A percentile compares a stretch with the other conserved stretches of the same genome.
phyloP scores from a whole-genome alignment of 2,888 invertebrate species.

The Acanthosepion esculentum region DNA sequence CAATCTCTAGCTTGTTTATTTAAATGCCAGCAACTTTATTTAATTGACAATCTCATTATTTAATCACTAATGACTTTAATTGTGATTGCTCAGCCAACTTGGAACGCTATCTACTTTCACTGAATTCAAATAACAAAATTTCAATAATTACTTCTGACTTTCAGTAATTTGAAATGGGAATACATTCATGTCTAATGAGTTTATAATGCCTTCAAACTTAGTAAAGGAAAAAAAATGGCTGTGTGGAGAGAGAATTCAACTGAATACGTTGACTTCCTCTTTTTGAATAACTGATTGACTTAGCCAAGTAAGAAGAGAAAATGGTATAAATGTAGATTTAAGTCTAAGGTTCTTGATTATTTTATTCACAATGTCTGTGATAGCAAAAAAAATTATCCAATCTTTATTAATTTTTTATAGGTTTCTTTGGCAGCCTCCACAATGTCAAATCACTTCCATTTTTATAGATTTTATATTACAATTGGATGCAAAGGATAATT shows the following conservation, averaged over 20 bases:
- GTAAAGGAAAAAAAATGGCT: neutral
- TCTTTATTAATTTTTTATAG: too few relatives aligned
- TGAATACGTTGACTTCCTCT: too few relatives aligned
- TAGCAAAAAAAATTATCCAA: too few relatives aligned
- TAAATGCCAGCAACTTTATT: slow-evolving; percentile 12
- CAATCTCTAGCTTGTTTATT: neutral
- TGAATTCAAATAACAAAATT: neutral
- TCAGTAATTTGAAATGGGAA: neutral
- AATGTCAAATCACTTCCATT: too few relatives aligned
- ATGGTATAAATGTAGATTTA: too few relatives aligned
- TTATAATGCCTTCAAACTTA: neutral
- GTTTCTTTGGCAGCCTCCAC: too few relatives aligned
- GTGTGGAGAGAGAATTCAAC: neutral
- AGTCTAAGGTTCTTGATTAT: too few relatives aligned
- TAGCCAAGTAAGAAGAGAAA: too few relatives aligned
- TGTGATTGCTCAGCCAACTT: neutral
- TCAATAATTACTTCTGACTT: slow-evolving; percentile 18
- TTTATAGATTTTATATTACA: too few relatives aligned
- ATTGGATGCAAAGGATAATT: too few relatives aligned
- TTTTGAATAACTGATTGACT: too few relatives aligned
- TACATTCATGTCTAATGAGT: neutral
- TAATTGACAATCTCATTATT: slow-evolving; percentile 15
- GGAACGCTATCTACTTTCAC: neutral
- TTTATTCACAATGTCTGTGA: too few relatives aligned
- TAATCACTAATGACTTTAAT: slow-evolving; percentile 33